These are phyloP conservation scores for Yponomeuta cagnagella DNA, from an alignment of 2,888 invertebrate genomes.

Conservation along the genomic window DNA sequence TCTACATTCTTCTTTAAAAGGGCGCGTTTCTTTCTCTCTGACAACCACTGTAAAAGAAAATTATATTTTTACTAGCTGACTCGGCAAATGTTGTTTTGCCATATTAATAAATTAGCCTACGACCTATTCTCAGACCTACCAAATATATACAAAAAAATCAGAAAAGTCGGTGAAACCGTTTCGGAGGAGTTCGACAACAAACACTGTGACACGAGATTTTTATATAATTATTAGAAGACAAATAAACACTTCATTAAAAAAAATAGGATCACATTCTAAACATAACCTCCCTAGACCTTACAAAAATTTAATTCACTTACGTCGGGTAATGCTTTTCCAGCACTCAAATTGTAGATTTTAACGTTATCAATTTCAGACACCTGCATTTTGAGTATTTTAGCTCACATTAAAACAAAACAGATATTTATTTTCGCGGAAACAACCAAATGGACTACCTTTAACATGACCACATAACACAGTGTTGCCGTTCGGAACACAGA, in stretches of 20 bases:
- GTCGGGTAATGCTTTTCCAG: slow-evolving; percentile 97
- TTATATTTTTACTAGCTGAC: slow-evolving; percentile 11
- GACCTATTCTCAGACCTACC: no score
- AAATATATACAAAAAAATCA: no score
- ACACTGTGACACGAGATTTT: no score
- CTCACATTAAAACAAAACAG: no score
- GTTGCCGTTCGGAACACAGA: no score
- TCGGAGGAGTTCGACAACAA: no score
- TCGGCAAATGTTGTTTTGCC: no score
- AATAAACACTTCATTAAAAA: not conserved
- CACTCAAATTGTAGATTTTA: slow-evolving; percentile 98
- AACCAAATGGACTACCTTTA: not conserved
- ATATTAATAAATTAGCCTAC: no score
- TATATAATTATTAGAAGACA: no score
- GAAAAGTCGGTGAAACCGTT: no score
- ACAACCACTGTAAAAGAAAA: slow-evolving; percentile 83
- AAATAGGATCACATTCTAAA: not conserved
- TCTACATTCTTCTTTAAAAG: slow-evolving; percentile 93
- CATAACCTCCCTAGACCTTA: not conserved
- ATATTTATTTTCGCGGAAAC: not conserved
- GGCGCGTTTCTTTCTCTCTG: slow-evolving; percentile 87
- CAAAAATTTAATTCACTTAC: slow-evolving; percentile 73
- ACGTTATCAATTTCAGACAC: slow-evolving; percentile 95
- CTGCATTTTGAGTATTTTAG: slow-evolving; percentile 80
- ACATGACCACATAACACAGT: no score